A percentile compares a stretch with the other conserved stretches of the same genome.
Conservation (phyloP, 2,113 vertebrate genomes). For the Bostrychus sinensis region DNA sequence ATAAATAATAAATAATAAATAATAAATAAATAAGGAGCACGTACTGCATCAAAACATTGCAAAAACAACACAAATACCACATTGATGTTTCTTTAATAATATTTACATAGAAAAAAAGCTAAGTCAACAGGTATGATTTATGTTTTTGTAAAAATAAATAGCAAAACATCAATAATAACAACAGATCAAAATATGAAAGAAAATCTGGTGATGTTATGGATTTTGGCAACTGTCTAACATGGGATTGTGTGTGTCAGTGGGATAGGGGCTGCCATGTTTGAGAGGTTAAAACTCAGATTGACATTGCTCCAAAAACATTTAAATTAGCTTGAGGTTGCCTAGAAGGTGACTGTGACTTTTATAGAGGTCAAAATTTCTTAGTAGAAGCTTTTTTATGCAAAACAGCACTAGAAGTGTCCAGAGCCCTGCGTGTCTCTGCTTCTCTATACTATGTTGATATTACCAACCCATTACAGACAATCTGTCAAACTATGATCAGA, state of each 20-base stretch:
- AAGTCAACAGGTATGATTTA: slow-evolving; percentile 68
- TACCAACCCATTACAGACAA: neutral
- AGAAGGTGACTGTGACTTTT: slow-evolving; percentile 7
- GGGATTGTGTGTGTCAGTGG: slow-evolving; percentile 7
- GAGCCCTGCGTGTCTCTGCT: no score
- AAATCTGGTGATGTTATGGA: slow-evolving; percentile 31
- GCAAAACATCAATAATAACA: slow-evolving; percentile 59
- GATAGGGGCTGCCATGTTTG: slow-evolving; percentile 25
- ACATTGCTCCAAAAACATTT: slow-evolving; percentile 24
- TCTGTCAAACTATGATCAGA: neutral
- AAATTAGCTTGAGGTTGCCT: slow-evolving; percentile 20
- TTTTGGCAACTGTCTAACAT: slow-evolving; percentile 50
- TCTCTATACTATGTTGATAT: neutral
- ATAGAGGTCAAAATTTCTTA: slow-evolving; percentile 7
- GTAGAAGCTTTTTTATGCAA: slow-evolving; percentile 18
- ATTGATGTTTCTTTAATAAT: slow-evolving; percentile 79
- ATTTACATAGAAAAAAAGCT: slow-evolving; percentile 70
- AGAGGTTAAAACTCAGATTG: slow-evolving; percentile 41
- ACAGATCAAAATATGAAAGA: slow-evolving; percentile 52
- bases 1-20: neutral
- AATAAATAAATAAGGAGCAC: neutral
- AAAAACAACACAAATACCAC: slow-evolving; percentile 77
- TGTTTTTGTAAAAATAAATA: slow-evolving; percentile 74
- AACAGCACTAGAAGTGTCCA: no score
- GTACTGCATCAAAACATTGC: slow-evolving; percentile 39